Evolutionary conservation across 2,888 invertebrate species (phyloP).

Genomic region (Leptopilina syphax): DNA sequence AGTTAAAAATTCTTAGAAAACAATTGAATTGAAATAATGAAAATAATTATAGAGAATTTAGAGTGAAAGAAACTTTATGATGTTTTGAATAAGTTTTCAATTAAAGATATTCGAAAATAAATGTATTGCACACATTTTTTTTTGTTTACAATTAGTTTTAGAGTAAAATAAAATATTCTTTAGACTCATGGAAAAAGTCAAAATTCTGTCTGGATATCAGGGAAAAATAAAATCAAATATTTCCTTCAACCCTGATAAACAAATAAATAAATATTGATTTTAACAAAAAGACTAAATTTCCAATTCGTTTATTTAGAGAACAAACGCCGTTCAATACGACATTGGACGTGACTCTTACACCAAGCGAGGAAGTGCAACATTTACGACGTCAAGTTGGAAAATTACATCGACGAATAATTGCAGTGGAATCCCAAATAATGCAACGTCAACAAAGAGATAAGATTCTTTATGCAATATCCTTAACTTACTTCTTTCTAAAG

Average conservation of each 20-base stretch:
- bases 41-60: neutral
- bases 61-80: too few relatives aligned
- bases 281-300: neutral
- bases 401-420: constrained; percentile 90
- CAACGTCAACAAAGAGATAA: constrained; percentile 92
- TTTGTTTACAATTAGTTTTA: too few relatives aligned
- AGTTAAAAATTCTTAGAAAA: too few relatives aligned
- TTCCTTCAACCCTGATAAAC: too few relatives aligned
- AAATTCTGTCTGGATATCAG: too few relatives aligned
- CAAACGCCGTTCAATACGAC: constrained; percentile 80
- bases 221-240: too few relatives aligned
- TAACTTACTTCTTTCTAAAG: constrained; percentile 92
- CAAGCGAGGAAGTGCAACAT: constrained; percentile 89
- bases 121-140: too few relatives aligned
- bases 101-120: too few relatives aligned
- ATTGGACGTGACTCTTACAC: constrained; percentile 71
- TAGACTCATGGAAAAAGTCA: too few relatives aligned
- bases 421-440: constrained; percentile 90
- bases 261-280: neutral
- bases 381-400: constrained; percentile 91
- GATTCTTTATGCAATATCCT: constrained; percentile 88
- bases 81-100: too few relatives aligned
- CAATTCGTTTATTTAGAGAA: constrained; percentile 78
- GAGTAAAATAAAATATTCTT: too few relatives aligned
- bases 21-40: too few relatives aligned